Percentiles rank a stretch among this genome's conserved stretches.
Evolutionary conservation across 1,140 invertebrate species (phyloP).

Genomic region (Brachionus sp.): DNA sequence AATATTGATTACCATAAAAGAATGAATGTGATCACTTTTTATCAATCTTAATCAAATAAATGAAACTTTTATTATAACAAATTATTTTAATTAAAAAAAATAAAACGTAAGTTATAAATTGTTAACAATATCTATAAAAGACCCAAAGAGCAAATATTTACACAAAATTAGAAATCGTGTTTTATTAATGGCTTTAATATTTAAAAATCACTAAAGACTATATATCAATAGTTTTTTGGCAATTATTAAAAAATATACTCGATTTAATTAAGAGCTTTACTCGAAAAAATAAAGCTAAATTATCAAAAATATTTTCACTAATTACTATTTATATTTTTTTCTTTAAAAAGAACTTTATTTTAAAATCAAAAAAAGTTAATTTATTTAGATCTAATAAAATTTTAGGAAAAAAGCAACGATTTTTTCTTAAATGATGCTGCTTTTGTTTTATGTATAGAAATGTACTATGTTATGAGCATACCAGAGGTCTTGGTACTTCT

Average conservation of each 20-base stretch:
- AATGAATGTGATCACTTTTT: not conserved
- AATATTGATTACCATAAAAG: not conserved
- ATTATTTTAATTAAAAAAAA: not conserved
- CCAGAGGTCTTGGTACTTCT: conserved; percentile 30
- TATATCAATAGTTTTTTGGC: not conserved
- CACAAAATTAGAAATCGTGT: not conserved
- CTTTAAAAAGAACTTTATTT: not conserved
- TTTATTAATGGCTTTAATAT: conserved; percentile 11
- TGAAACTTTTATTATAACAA: not conserved
- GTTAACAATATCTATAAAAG: not conserved
- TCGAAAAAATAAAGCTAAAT: not conserved
- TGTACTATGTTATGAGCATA: conserved; percentile 44
- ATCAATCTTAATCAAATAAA: not conserved
- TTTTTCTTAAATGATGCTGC: not conserved
- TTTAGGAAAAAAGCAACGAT: not conserved
- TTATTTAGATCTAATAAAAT: not conserved
- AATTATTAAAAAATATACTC: not conserved
- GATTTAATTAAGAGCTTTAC: not conserved
- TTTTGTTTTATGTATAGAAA: not conserved
- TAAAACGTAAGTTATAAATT: not conserved
- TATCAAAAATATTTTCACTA: not conserved
- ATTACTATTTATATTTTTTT: not conserved
- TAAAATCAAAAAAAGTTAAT: not conserved
- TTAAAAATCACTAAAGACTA: not conserved
- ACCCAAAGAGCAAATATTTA: not conserved